Evolutionary conservation across 1,140 invertebrate species (phyloP).

Genomic region (Daktulosphaira vitifoliae): DNA sequence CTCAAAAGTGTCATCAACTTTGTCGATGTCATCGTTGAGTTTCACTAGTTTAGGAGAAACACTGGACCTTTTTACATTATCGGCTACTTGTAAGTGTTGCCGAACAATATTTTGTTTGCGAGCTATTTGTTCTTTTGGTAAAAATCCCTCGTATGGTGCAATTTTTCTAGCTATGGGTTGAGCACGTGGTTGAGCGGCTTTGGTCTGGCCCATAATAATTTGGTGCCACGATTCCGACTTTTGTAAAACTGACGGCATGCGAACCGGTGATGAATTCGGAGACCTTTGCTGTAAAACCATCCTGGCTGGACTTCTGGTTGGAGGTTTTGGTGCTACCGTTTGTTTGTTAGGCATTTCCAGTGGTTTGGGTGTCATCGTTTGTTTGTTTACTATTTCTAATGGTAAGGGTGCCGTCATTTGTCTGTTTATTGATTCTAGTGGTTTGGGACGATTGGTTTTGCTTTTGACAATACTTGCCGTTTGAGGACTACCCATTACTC

Average conservation of each 20-base stretch:
- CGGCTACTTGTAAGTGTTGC: background rate
- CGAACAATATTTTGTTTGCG: slow-evolving; percentile 38
- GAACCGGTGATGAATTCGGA: slow-evolving; percentile 31
- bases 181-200: slow-evolving; percentile 36
- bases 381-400: background rate
- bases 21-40: slow-evolving; percentile 41
- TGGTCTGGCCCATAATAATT: slow-evolving; percentile 45
- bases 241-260: slow-evolving; percentile 47
- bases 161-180: slow-evolving; percentile 50
- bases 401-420: background rate
- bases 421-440: background rate
- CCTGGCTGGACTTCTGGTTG: background rate
- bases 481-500: slow-evolving; percentile 15
- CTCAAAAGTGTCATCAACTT: slow-evolving; percentile 46
- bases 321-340: slow-evolving; percentile 4
- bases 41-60: slow-evolving; percentile 9
- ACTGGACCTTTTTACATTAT: background rate
- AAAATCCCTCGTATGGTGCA: slow-evolving; percentile 56
- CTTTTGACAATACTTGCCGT: slow-evolving; percentile 3
- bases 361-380: background rate
- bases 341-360: background rate
- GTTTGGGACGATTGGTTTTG: background rate
- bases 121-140: slow-evolving; percentile 68
- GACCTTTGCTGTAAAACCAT: slow-evolving; percentile 25
- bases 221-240: slow-evolving; percentile 76